Percentiles rank a stretch among this genome's conserved stretches.
phyloP scores from a whole-genome alignment of 2,113 vertebrate species.

The Euleptes europaea region DNA sequence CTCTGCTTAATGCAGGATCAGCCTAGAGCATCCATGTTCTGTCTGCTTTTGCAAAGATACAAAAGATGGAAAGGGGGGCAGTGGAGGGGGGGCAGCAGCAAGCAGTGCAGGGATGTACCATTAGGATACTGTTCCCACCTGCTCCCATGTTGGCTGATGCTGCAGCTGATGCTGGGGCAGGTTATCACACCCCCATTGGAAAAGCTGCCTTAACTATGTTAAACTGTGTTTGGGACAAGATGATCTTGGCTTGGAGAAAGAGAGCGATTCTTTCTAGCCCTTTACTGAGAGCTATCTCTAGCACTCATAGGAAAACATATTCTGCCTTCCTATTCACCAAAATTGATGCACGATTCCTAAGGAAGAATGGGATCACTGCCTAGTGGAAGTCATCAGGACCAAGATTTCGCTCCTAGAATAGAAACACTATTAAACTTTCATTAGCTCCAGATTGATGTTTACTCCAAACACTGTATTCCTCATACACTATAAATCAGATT shows the following conservation, averaged over 20 bases:
- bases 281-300: background rate
- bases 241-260: background rate
- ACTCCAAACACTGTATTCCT: background rate
- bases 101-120: too few relatives aligned
- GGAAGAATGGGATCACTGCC: background rate
- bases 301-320: background rate
- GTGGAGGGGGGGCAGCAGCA: too few relatives aligned
- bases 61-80: too few relatives aligned
- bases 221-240: too few relatives aligned
- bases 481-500: background rate
- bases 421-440: conserved; percentile 17
- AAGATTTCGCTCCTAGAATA: background rate
- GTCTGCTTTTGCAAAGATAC: too few relatives aligned
- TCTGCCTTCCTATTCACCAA: background rate
- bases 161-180: too few relatives aligned
- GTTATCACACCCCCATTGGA: too few relatives aligned
- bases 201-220: too few relatives aligned
- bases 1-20: too few relatives aligned
- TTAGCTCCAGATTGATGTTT: background rate
- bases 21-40: too few relatives aligned
- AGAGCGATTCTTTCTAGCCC: background rate
- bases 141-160: too few relatives aligned
- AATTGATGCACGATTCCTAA: background rate
- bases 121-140: too few relatives aligned
- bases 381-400: background rate